These are phyloP conservation scores for Myathropa florea DNA, from an alignment of 2,888 invertebrate species.

Conservation along the genomic window DNA sequence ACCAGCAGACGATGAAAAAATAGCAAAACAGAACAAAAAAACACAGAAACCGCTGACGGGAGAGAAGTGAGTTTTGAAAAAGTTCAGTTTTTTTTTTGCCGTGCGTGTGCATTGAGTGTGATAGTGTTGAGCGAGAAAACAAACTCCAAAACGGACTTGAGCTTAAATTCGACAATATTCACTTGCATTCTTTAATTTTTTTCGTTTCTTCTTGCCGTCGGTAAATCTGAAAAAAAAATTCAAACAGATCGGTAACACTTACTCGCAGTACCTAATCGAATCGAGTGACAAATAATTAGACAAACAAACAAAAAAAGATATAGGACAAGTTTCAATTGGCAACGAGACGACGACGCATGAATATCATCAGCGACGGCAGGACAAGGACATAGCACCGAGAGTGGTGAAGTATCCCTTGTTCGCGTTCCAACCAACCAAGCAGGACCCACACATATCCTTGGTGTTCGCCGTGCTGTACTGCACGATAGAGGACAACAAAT, in stretches of 20 bases:
- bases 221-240: background rate
- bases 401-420: too few species aligned
- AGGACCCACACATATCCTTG: background rate
- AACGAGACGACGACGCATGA: slow-evolving; percentile 28
- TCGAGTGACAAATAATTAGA: slow-evolving; percentile 9
- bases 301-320: background rate
- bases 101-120: slow-evolving; percentile 9
- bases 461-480: background rate
- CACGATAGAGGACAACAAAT: background rate
- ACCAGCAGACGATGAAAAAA: background rate
- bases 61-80: background rate
- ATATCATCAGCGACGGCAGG: slow-evolving; percentile 9
- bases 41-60: background rate
- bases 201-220: background rate
- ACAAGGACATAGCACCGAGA: slow-evolving; percentile 15
- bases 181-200: background rate
- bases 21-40: background rate
- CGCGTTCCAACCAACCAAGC: background rate
- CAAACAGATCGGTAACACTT: background rate
- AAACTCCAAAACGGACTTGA: background rate
- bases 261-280: slow-evolving; percentile 20
- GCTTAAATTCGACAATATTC: slow-evolving; percentile 38
- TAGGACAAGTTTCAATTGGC: background rate
- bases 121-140: background rate
- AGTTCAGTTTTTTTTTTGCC: background rate